A percentile compares a stretch with the other conserved stretches of the same genome.
Evolutionary conservation across 2,888 invertebrate species (phyloP).

Genomic region (Troilus luridus): DNA sequence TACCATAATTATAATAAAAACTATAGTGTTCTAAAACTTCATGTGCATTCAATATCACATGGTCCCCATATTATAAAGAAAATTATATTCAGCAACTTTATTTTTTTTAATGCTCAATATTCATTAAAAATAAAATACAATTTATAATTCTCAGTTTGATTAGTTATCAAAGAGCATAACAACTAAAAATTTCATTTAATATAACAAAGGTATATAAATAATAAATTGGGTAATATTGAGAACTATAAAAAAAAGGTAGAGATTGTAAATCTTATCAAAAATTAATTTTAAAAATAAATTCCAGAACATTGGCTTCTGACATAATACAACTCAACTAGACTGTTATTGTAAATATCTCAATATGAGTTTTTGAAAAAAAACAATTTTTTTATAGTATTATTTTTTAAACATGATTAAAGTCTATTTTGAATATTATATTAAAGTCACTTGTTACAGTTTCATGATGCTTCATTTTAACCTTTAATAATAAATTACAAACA

Average conservation of each 20-base stretch:
- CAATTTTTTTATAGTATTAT: neutral
- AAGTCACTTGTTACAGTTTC: neutral
- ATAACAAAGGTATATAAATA: neutral
- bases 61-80: constrained; percentile 48
- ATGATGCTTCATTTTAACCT: neutral
- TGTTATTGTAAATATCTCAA: neutral
- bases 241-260: neutral
- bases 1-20: neutral
- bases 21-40: constrained; percentile 16
- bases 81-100: neutral
- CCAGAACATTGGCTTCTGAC: neutral
- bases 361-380: neutral
- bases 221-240: neutral
- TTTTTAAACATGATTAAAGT: neutral
- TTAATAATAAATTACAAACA: neutral
- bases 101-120: neutral
- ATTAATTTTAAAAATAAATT: neutral
- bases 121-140: constrained; percentile 8
- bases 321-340: neutral
- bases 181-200: neutral
- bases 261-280: neutral
- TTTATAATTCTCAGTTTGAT: neutral
- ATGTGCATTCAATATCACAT: constrained; percentile 53
- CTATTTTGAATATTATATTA: neutral
- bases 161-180: neutral